Evolutionary conservation across 2,113 vertebrate species (phyloP).

Genomic region (Pseudorasbora parva): DNA sequence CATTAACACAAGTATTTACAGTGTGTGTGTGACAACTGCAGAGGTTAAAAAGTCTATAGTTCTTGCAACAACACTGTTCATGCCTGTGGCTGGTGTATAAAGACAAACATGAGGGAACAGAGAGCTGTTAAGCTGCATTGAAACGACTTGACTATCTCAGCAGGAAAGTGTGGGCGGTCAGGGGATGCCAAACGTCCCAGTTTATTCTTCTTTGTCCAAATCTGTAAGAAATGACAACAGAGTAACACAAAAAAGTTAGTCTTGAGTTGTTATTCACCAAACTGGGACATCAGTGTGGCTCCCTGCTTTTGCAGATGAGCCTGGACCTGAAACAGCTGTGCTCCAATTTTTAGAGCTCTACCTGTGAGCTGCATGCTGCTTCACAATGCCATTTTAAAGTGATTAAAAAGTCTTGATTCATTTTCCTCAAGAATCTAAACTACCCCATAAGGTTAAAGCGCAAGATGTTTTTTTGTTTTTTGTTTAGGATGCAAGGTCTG

Average conservation of each 20-base stretch:
- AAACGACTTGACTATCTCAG: background rate
- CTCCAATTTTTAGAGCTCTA: conserved; percentile 16
- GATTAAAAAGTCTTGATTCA: no score
- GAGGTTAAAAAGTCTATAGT: background rate
- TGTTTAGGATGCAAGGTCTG: no score
- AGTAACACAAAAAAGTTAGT: background rate
- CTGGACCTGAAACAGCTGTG: conserved; percentile 10
- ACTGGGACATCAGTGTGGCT: background rate
- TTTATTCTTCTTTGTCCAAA: background rate
- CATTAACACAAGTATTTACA: background rate
- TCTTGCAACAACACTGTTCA: background rate
- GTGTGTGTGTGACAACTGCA: background rate
- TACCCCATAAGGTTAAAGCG: no score
- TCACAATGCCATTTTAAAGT: no score
- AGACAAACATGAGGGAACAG: background rate
- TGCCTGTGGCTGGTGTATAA: background rate
- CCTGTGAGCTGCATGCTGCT: background rate
- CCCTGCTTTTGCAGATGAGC: conserved; percentile 7
- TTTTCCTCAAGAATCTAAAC: no score
- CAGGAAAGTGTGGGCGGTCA: conserved; percentile 5
- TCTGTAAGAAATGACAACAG: background rate
- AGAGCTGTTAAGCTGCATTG: background rate
- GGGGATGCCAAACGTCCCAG: background rate
- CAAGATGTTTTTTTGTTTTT: no score
- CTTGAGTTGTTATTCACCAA: background rate